A percentile compares a stretch with the other conserved stretches of the same genome.
phyloP scores from a whole-genome alignment of 2,797 vertebrate genomes.

The Hafferia zeledoni region DNA sequence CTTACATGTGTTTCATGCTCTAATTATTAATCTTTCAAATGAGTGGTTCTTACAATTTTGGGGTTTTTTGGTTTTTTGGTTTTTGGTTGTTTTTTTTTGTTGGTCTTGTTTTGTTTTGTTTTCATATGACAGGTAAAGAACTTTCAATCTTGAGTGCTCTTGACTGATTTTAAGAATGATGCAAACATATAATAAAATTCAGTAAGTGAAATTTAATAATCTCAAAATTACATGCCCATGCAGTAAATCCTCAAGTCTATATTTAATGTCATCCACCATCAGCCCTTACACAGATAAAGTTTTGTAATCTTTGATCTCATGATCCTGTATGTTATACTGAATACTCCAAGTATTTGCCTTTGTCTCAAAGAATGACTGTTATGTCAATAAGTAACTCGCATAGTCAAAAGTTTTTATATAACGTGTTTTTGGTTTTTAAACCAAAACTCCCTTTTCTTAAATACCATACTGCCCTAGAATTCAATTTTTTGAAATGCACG shows the following conservation, averaged over 20 bases:
- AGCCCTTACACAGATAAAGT: neutral
- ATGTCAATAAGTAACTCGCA: constrained; percentile 64
- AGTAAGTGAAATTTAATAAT: constrained; percentile 19
- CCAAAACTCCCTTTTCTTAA: constrained; percentile 16
- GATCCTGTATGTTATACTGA: constrained; percentile 13
- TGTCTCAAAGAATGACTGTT: constrained; percentile 20
- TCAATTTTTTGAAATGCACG: constrained; percentile 24
- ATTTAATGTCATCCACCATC: neutral
- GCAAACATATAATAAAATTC: constrained; percentile 11
- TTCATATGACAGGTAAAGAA: neutral
- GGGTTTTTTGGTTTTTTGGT: too few species aligned
- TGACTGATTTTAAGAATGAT: neutral
- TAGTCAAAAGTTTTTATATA: neutral
- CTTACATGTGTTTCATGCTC: neutral
- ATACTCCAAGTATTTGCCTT: constrained; percentile 31
- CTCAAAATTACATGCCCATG: neutral
- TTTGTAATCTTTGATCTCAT: constrained; percentile 40
- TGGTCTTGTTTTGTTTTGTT: neutral
- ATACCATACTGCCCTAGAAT: constrained; percentile 11
- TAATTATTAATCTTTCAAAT: neutral
- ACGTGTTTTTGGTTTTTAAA: constrained; percentile 45
- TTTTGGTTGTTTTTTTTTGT: too few species aligned
- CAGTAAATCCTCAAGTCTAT: neutral
- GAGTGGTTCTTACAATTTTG: rapidly evolving
- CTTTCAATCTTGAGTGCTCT: neutral